phyloP scores from a whole-genome alignment of 1,140 invertebrate species.

The Drosophila pachea region DNA sequence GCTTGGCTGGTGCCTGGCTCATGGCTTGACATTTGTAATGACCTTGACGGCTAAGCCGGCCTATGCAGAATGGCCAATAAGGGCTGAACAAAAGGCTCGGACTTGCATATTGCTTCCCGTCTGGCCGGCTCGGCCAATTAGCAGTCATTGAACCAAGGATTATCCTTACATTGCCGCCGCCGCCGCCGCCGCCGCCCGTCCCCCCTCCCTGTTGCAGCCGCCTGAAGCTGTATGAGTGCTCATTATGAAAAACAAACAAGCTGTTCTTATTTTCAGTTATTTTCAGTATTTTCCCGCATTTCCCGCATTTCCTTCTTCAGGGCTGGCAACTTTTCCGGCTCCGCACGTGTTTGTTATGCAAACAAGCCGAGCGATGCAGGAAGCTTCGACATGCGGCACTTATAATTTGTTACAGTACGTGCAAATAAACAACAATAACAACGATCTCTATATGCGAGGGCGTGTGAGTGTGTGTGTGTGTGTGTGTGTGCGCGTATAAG shows the following conservation, averaged over 20 bases:
- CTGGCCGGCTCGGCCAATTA: conserved; percentile 29
- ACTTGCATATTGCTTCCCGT: conserved; percentile 15
- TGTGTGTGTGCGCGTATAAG: conserved; percentile 3
- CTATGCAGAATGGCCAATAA: conserved; percentile 33
- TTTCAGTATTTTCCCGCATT: conserved; percentile 1
- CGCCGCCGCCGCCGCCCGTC: too few relatives aligned
- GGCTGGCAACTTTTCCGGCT: conserved; percentile 12
- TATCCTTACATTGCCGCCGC: too few relatives aligned
- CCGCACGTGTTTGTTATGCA: conserved; percentile 64
- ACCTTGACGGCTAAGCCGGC: conserved; percentile 32
- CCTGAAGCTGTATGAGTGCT: conserved; percentile 8
- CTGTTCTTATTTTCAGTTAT: conserved; percentile 26
- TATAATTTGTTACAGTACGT: conserved; percentile 65
- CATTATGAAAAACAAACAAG: conserved; percentile 40
- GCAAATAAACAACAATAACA: conserved; percentile 63
- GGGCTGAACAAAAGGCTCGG: conserved; percentile 1
- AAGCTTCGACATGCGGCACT: conserved; percentile 67
- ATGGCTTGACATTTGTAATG: conserved; percentile 50
- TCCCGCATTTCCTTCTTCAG: background rate
- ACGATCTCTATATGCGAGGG: conserved; percentile 4
- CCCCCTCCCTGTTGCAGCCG: background rate
- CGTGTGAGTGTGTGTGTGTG: conserved; percentile 4
- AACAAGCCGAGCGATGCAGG: conserved; percentile 54
- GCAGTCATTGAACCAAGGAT: conserved; percentile 51
- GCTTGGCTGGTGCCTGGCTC: background rate